Base-by-base conservation (phyloP, 1,140 invertebrate genomes). In the Colletes gigas region DNA sequence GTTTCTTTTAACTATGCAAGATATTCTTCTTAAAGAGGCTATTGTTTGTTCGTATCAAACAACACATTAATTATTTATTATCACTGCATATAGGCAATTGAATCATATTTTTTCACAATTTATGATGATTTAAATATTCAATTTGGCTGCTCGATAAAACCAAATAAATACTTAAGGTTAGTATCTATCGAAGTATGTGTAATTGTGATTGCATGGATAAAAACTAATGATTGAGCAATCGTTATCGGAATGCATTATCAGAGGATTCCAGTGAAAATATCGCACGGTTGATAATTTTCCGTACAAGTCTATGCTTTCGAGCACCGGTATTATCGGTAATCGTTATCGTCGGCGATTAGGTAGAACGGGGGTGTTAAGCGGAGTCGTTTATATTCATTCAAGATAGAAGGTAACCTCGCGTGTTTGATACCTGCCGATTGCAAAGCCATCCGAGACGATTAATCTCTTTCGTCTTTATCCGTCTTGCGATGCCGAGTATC, bases 401-500 rank as follows among this genome's bases (percentile, higher is more conserved):
- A 59, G 62, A 80, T 60, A 63, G 72, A 60, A 59, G n/a, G 54
- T 55, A 52, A 47, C 19, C 19, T 78, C 44, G 30, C 66, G 39
- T 55, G 52, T 62, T 78, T 44, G 67, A 78, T 78, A 66, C 62
- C 70, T 74, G 59, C 39, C 70, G 62, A 80, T 80, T 41, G 71
- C 55, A 80, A 74, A 57, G 62, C 60, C 14, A 52, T 59, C 41
- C 60, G 41, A 52, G 62, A 65, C 71, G 71, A 74, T 74, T 59
- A 74, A 80, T 80, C 74, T 69, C 57, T 15, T 55, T 54, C 74
- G 55, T 70, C 17, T 70, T 69, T 77, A 78, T 81, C 74, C 74
- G 50, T 81, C 73, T 63, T 19, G 47, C 54, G 66, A 54, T 63
- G 21, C 73, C 1, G 19, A 50, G 44, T 77, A 81, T 81, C 79